Conservation (phyloP, 2,113 vertebrate species). For the Dromaius novaehollandiae region DNA sequence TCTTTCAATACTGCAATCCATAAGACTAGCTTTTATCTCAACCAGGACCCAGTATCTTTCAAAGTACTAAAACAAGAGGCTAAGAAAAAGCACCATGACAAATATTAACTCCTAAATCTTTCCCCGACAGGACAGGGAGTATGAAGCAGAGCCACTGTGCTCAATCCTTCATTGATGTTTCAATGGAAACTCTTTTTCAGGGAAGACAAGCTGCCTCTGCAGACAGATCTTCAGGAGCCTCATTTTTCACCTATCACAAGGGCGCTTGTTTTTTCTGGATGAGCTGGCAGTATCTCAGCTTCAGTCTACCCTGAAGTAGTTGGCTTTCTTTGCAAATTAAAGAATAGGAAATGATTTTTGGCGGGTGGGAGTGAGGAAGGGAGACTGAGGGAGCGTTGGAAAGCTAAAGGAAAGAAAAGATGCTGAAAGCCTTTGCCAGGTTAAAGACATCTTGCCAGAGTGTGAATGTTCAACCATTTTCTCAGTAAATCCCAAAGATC, state of each 20-base stretch:
- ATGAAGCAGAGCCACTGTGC: neutral
- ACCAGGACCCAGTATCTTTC: neutral
- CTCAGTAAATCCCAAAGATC: neutral
- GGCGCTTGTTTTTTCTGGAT: neutral
- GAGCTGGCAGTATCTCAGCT: neutral
- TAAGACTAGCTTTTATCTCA: neutral
- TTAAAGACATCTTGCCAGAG: neutral
- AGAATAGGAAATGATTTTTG: neutral
- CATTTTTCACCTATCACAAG: neutral
- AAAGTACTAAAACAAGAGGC: neutral
- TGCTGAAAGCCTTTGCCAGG: neutral
- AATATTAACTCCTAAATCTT: neutral
- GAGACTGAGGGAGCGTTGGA: neutral
- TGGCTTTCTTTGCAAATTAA: neutral
- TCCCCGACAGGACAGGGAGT: neutral
- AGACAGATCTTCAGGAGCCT: neutral
- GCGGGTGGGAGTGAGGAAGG: neutral
- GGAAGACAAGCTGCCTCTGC: neutral
- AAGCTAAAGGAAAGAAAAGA: neutral
- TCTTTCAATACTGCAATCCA: neutral
- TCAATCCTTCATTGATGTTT: neutral
- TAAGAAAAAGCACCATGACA: neutral
- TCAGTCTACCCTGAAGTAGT: neutral
- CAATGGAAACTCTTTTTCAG: neutral
- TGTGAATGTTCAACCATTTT: neutral